These are phyloP conservation scores for Cairina moschata DNA, from an alignment of 2,113 vertebrate genomes.

Conservation along the genomic window DNA sequence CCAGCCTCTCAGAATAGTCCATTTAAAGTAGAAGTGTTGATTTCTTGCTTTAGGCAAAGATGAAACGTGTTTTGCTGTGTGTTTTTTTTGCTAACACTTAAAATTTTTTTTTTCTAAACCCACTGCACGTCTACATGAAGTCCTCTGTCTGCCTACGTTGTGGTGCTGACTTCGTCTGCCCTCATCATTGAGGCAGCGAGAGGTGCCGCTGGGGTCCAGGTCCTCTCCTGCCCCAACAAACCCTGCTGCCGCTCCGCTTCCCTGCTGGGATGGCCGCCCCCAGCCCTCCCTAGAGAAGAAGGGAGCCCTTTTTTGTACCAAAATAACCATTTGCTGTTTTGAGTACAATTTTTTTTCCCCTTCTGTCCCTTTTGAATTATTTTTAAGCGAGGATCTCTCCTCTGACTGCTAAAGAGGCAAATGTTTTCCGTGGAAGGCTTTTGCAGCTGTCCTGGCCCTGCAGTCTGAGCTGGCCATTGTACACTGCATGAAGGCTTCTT, in stretches of 20 bases:
- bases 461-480: slow-evolving; percentile 62
- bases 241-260: rapidly evolving
- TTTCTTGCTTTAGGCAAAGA: neutral
- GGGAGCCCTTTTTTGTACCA: neutral
- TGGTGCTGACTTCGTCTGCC: too few relatives aligned
- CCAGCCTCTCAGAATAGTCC: rapidly evolving
- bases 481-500: slow-evolving; percentile 60
- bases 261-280: rapidly evolving
- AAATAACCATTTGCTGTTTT: neutral
- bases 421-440: neutral
- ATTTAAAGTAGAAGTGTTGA: rapidly evolving
- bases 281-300: rapidly evolving
- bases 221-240: neutral
- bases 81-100: neutral
- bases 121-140: rapidly evolving
- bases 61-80: neutral
- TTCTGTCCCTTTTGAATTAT: neutral
- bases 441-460: slow-evolving; percentile 53
- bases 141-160: rapidly evolving
- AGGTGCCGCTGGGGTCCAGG: rapidly evolving
- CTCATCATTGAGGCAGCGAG: too few relatives aligned
- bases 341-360: rapidly evolving
- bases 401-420: neutral
- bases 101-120: too few relatives aligned
- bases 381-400: slow-evolving; percentile 1